Base-by-base conservation (phyloP, 1,140 invertebrate genomes). In the Drosophila sucinea region DNA sequence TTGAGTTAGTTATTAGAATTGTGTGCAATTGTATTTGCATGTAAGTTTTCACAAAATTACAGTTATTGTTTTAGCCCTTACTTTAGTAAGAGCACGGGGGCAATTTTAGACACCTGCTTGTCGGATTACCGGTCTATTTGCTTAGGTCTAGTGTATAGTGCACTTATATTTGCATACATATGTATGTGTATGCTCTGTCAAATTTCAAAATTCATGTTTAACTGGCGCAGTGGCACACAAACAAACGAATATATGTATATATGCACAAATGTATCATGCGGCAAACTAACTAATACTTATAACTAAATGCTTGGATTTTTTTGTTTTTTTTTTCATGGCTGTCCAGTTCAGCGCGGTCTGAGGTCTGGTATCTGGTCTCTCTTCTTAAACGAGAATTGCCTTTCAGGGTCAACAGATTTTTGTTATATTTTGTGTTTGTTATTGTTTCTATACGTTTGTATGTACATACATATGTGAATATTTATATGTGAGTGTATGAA, bases 21-120 rank as follows among this genome's bases (percentile, higher is more conserved):
- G 73, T 66, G 65, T 76, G 73, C 73, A 74, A 58, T 68, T 58
- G 72, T 64, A 75, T 58, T 60, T 71, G 17, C 27, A 69, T 69
- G 67, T 69, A 7, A 38, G n/a, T 62, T 47, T 68, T 76, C 11
- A 69, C 23, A 4, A 47, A 23, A 35, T 67, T 74, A 35, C 41
- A 40, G 55, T 44, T 30, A 51, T 60, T 38, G 58, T 61, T 30
- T 47, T 7, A 25, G 33, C 65, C 71, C 61, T 73, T 73, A 73
- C 73, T 67, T 70, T 17, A 17, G 17, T 17, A 17, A 25, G 29
- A 30, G 54, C 44, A 2, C 4, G 25, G 11, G 17, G 27, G 30
- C 29, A 11, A n/a, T 23, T 23, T n/a, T 32, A 56, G 1, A 35
- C 7, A 10, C 17, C 33, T 58, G 17, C 23, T 3, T 3, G 29